A percentile compares a stretch with the other conserved stretches of the same genome.
These are phyloP conservation scores for Phania funesta DNA, from an alignment of 2,888 invertebrate genomes.

Conservation along the genomic window DNA sequence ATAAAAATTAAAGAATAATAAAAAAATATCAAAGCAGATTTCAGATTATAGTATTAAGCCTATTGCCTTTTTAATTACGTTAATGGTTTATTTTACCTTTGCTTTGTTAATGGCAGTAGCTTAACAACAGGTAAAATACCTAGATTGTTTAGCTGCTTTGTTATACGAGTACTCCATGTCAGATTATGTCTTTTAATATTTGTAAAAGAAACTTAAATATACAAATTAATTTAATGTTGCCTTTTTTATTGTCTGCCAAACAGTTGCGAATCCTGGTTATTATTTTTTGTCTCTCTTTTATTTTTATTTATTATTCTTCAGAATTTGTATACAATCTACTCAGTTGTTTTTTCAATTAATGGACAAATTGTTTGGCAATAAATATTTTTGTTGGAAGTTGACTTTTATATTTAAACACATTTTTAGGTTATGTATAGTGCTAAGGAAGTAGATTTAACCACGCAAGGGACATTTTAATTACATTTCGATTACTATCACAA, in stretches of 20 bases:
- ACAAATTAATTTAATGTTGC: constrained; percentile 27
- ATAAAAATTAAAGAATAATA: not conserved
- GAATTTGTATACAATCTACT: too few species aligned
- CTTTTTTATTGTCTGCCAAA: not conserved
- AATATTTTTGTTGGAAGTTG: too few species aligned
- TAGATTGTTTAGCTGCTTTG: constrained; percentile 8
- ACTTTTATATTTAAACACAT: too few species aligned
- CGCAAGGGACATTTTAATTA: too few species aligned
- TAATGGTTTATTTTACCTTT: constrained; percentile 54
- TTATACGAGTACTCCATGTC: not conserved
- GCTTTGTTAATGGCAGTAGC: not conserved
- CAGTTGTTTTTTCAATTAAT: too few species aligned
- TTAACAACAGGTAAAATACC: constrained; percentile 6
- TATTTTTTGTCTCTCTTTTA: not conserved
- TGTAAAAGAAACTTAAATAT: constrained; percentile 1
- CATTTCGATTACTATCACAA: too few species aligned
- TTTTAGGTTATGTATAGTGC: too few species aligned
- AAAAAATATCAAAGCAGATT: constrained; percentile 28
- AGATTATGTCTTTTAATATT: constrained; percentile 35
- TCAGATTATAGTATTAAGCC: constrained; percentile 59
- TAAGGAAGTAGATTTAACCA: too few species aligned
- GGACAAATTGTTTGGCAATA: too few species aligned
- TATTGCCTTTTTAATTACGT: constrained; percentile 63
- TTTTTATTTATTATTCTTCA: not conserved
- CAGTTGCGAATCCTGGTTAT: not conserved